A percentile compares a stretch with the other conserved stretches of the same genome.
These are phyloP conservation scores for Sesia apiformis DNA, from an alignment of 2,888 invertebrate genomes.

Conservation along the genomic window DNA sequence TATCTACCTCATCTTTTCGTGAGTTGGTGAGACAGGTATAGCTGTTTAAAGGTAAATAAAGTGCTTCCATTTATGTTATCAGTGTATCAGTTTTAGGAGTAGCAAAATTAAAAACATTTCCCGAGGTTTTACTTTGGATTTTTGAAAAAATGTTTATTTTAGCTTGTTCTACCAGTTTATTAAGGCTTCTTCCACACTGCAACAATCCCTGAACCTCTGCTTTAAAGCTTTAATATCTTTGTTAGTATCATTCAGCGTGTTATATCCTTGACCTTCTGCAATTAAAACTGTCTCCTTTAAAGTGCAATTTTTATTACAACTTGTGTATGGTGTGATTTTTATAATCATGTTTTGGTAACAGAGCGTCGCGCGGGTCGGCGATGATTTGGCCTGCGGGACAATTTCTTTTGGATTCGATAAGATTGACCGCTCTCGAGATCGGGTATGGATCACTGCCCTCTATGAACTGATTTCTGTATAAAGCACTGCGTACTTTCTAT, in stretches of 20 bases:
- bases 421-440: constrained; percentile 75
- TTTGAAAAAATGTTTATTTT: constrained; percentile 28
- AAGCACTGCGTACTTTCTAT: constrained; percentile 77
- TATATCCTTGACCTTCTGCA: constrained; percentile 67
- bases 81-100: not conserved
- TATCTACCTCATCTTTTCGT: constrained; percentile 34
- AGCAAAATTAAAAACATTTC: not conserved
- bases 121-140: constrained; percentile 24
- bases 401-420: constrained; percentile 85
- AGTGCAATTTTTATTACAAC: constrained; percentile 82
- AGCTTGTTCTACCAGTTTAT: constrained; percentile 17
- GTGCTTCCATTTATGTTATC: not conserved
- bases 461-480: constrained; percentile 77
- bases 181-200: constrained; percentile 29
- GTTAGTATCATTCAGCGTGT: constrained; percentile 57
- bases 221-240: constrained; percentile 46
- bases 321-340: constrained; percentile 78
- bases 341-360: constrained; percentile 70
- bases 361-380: constrained; percentile 68
- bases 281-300: constrained; percentile 71
- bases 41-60: constrained; percentile 60
- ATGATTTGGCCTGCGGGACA: constrained; percentile 81
- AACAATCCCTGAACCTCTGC: constrained; percentile 39
- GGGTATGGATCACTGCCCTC: constrained; percentile 80
- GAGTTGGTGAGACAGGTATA: constrained; percentile 43